A percentile compares a stretch with the other conserved stretches of the same genome.
These are phyloP conservation scores for Drosophila niveifrons DNA, from an alignment of 2,888 invertebrate species.

Conservation along the genomic window DNA sequence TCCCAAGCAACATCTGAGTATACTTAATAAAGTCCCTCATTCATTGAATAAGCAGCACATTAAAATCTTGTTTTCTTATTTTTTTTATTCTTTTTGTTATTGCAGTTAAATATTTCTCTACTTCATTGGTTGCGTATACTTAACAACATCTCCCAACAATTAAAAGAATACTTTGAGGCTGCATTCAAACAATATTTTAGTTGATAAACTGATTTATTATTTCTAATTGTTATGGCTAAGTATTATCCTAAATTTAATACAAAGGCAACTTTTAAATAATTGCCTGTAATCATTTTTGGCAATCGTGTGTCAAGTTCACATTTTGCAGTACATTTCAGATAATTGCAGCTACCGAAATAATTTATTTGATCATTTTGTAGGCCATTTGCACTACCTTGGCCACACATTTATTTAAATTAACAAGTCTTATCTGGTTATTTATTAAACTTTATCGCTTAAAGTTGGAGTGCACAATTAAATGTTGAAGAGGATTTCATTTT, in stretches of 20 bases:
- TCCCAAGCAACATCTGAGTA: too few relatives aligned
- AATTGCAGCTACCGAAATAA: neutral
- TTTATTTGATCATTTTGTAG: neutral
- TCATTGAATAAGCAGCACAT: too few relatives aligned
- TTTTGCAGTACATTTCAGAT: neutral
- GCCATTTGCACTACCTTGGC: neutral
- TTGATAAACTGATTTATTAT: too few relatives aligned
- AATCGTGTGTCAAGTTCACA: neutral
- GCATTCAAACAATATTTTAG: too few relatives aligned
- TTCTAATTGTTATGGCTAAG: too few relatives aligned
- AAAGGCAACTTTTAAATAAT: neutral
- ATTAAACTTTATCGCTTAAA: slow-evolving; percentile 23
- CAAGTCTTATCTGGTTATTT: slow-evolving; percentile 21
- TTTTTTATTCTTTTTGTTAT: too few relatives aligned
- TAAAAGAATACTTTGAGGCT: too few relatives aligned
- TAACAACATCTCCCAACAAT: too few relatives aligned
- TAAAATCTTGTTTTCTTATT: too few relatives aligned
- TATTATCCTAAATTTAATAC: neutral
- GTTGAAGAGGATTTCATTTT: slow-evolving; percentile 18
- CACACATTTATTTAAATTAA: slow-evolving; percentile 12
- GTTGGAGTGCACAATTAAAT: slow-evolving; percentile 10
- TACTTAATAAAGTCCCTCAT: too few relatives aligned
- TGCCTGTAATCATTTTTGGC: neutral
- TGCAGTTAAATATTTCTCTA: too few relatives aligned
- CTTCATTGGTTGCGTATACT: too few relatives aligned